A percentile compares a stretch with the other conserved stretches of the same genome.
These are phyloP conservation scores for Heliconius charithonia DNA, from an alignment of 2,888 invertebrate genomes.

Conservation along the genomic window DNA sequence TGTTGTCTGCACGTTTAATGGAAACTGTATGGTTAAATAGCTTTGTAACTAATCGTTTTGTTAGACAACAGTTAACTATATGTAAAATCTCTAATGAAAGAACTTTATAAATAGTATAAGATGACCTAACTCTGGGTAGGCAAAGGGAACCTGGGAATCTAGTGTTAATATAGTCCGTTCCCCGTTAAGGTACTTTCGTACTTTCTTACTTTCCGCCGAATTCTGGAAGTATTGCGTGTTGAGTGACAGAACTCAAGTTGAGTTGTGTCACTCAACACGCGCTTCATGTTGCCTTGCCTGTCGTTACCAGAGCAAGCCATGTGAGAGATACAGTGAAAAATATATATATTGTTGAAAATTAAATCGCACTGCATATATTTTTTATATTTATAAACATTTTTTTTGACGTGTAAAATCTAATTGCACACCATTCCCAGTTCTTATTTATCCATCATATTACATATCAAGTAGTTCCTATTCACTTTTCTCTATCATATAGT, in stretches of 20 bases:
- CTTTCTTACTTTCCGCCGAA: no score
- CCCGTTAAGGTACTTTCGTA: no score
- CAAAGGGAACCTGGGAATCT: no score
- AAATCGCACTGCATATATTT: not conserved
- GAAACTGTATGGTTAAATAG: not conserved
- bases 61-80: not conserved
- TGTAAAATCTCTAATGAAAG: not conserved
- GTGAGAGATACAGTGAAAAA: not conserved
- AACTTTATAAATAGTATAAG: not conserved
- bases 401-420: no score
- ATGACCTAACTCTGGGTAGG: not conserved
- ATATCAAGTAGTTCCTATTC: not conserved
- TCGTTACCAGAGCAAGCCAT: no score
- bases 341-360: not conserved
- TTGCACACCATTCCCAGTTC: no score
- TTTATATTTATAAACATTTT: not conserved
- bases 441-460: no score
- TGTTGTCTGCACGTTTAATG: conserved; percentile 11
- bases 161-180: no score
- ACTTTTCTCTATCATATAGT: not conserved
- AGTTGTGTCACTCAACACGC: no score
- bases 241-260: no score
- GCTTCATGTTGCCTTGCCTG: no score
- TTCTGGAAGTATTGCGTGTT: no score
- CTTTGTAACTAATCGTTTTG: not conserved